phyloP scores from a whole-genome alignment of 1,140 invertebrate genomes.

The Triops cancriformis region DNA sequence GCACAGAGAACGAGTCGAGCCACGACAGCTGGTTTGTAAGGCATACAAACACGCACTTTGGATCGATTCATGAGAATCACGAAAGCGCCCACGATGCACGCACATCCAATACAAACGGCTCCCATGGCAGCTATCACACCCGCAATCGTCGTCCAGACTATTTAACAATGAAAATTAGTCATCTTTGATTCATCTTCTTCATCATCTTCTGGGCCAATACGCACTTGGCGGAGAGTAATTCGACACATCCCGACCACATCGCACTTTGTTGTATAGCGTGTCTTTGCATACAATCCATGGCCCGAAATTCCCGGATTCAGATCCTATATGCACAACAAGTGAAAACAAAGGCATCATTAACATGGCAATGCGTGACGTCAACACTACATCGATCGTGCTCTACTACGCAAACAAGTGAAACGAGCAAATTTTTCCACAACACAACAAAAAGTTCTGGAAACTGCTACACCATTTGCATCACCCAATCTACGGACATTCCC shows the following conservation, averaged over 20 bases:
- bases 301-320: slow-evolving; percentile 71
- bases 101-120: slow-evolving; percentile 57
- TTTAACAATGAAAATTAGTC: background rate
- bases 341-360: background rate
- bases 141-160: slow-evolving; percentile 38
- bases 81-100: slow-evolving; percentile 64
- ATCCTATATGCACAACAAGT: slow-evolving; percentile 37
- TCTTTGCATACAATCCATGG: slow-evolving; percentile 75
- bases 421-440: no score
- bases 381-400: background rate
- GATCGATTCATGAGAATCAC: slow-evolving; percentile 76
- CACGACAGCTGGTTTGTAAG: slow-evolving; percentile 62
- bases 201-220: slow-evolving; percentile 33
- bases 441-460: background rate
- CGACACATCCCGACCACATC: slow-evolving; percentile 64
- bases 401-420: background rate
- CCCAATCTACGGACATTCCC: background rate
- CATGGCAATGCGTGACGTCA: background rate
- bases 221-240: slow-evolving; percentile 68
- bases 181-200: background rate
- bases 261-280: slow-evolving; percentile 64
- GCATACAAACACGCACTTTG: slow-evolving; percentile 63
- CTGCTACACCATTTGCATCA: background rate
- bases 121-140: slow-evolving; percentile 63
- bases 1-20: slow-evolving; percentile 64